A percentile compares a stretch with the other conserved stretches of the same genome.
phyloP scores from a whole-genome alignment of 2,113 vertebrate species.

The Phalacrocorax aristotelis region DNA sequence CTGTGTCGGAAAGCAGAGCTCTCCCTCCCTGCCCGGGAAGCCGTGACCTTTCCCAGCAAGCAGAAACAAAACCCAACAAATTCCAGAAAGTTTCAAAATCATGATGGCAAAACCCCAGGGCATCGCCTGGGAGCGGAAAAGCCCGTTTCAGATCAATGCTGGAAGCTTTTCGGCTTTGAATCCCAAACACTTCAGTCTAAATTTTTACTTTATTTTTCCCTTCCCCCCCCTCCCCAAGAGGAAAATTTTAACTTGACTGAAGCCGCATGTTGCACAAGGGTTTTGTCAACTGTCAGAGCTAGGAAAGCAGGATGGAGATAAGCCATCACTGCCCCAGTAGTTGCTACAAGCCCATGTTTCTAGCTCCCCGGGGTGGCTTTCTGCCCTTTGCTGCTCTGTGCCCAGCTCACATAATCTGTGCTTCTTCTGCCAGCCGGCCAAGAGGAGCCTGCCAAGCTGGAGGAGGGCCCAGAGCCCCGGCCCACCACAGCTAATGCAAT shows the following conservation, averaged over 20 bases:
- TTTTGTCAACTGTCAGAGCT: not conserved
- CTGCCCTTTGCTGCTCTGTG: not conserved
- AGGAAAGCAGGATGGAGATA: not conserved
- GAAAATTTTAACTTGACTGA: not conserved
- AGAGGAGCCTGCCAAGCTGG: constrained; percentile 46
- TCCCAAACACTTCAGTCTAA: not conserved
- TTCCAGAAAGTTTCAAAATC: constrained; percentile 69
- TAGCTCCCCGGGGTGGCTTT: not conserved
- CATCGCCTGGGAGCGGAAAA: constrained; percentile 35
- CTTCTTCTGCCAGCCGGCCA: not conserved
- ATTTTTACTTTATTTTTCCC: constrained; percentile 3
- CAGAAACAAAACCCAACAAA: constrained; percentile 62
- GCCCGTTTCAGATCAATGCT: not conserved
- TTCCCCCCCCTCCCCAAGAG: not conserved
- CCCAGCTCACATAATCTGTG: not conserved
- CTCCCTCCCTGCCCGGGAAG: constrained; percentile 26
- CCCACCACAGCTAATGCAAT: constrained; percentile 48
- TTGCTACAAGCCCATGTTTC: fast-evolving
- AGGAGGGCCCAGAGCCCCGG: not conserved
- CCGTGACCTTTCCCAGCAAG: constrained; percentile 58
- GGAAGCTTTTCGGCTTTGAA: not conserved
- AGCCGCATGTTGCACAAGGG: not conserved
- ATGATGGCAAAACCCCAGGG: constrained; percentile 15
- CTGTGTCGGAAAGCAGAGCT: not conserved
- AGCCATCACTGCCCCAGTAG: not conserved